Conservation (phyloP, 2,888 invertebrate species). For the Seira sanloemensis region DNA sequence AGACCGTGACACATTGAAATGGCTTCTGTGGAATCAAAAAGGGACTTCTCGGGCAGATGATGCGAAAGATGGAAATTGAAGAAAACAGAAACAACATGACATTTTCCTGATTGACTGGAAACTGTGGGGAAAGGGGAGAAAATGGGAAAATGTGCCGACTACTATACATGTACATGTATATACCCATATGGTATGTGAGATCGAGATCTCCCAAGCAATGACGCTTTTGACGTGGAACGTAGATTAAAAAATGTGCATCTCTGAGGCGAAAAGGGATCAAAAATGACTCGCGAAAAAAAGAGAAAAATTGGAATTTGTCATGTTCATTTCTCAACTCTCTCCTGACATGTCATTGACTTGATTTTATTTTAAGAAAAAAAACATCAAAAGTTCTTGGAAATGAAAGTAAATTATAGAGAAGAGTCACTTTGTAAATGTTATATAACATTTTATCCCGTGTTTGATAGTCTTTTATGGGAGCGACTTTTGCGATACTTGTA, state of each 20-base stretch:
- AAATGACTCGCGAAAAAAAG: not conserved
- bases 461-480: too few species aligned
- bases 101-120: not conserved
- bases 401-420: too few species aligned
- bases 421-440: too few species aligned
- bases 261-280: not conserved
- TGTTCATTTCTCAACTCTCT: slow-evolving; percentile 30
- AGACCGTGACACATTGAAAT: too few species aligned
- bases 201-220: not conserved
- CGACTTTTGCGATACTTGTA: too few species aligned
- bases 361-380: too few species aligned
- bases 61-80: not conserved
- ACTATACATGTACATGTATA: too few species aligned
- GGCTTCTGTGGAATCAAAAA: too few species aligned
- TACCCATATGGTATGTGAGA: not conserved
- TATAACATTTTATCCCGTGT: too few species aligned
- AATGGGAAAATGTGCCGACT: not conserved
- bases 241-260: not conserved
- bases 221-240: too few species aligned
- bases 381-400: too few species aligned
- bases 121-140: not conserved
- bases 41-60: too few species aligned
- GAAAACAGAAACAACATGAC: not conserved
- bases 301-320: slow-evolving; percentile 39
- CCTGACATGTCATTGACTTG: not conserved